Evolutionary conservation across 1,140 invertebrate genomes (phyloP), one percentile per base, ranked within the genome.

Genomic region (Aphaenogaster rudis): DNA sequence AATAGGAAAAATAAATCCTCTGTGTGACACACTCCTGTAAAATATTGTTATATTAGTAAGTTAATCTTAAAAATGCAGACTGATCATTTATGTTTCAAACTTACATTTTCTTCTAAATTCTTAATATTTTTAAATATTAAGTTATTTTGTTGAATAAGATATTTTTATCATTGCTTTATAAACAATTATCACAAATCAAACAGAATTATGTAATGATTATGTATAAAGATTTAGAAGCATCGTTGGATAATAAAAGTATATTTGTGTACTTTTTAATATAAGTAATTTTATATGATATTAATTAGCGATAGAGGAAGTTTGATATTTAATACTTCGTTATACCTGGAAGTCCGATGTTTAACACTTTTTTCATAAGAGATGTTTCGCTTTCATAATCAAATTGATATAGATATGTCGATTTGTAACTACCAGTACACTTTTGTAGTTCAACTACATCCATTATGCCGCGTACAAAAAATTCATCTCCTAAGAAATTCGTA

Each of bases 321-420:
- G 0, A 90, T 33, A 7, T 89, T 28, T 0, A 89, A 15, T 0
- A 61, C 0, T 0, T 1, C 28, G 28, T 28, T 28, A 28, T 28
- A 28, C 28, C 28, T 28, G 28, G 28, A 28, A 28, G 2, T 9
- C 69, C 39, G 0, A 89, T 45, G 13, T 88, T 50, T 0, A 89
- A 21, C 0, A 63, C 0, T 0, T 33, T 39, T 71, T 89, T 92
- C 8, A 78, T 61, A 0, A 84, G 4, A 0, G 91, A 91, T 0
- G 48, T 4, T 45, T 72, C 71, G 13, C 45, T 74, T 2, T 94
- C 91, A 57, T 94, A 96, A 48, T 69, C 52, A 94, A 93, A 92
- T 96, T 93, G 91, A 78, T 96, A 96, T 50, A 96, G 91, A 82
- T 96, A 97, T 3, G 95, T 93, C 0, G 95, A n/a, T 13, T 39